Conservation (phyloP, 2,888 invertebrate genomes). For the Papilio gigon region DNA sequence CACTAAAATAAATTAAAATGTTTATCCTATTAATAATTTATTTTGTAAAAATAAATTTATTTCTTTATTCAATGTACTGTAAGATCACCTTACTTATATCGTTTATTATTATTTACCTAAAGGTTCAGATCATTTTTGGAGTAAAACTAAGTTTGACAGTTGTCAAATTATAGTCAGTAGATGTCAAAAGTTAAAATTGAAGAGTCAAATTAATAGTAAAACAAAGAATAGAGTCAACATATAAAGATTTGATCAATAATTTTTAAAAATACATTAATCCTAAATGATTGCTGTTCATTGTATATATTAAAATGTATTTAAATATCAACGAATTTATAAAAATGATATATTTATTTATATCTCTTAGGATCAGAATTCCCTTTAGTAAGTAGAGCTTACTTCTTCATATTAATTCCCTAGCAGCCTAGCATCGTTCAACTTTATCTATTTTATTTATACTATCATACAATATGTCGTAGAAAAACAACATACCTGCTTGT, state of each 20-base stretch:
- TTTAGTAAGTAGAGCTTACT: neutral
- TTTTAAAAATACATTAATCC: neutral
- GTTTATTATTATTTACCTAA: neutral
- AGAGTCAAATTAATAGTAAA: neutral
- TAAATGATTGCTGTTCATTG: neutral
- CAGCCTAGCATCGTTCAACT: slow-evolving; percentile 15
- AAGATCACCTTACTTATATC: neutral
- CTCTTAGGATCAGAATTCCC: neutral
- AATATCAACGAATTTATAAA: slow-evolving; percentile 5
- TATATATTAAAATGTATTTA: neutral
- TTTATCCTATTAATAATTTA: slow-evolving; percentile 16
- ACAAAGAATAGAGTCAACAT: neutral
- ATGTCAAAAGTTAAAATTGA: neutral
- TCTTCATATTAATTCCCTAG: neutral
- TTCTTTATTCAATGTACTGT: neutral
- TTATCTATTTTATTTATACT: slow-evolving; percentile 9
- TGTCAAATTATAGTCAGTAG: neutral
- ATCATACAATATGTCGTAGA: slow-evolving; percentile 10
- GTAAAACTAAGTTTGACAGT: neutral
- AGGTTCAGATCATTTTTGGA: neutral
- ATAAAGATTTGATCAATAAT: neutral
- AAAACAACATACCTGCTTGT: neutral
- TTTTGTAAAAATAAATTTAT: slow-evolving; percentile 16
- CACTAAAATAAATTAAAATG: neutral
- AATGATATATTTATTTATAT: slow-evolving; percentile 10